Evolutionary conservation across 2,888 invertebrate genomes (phyloP).

Genomic region (Drosophila nr. perissopoda): DNA sequence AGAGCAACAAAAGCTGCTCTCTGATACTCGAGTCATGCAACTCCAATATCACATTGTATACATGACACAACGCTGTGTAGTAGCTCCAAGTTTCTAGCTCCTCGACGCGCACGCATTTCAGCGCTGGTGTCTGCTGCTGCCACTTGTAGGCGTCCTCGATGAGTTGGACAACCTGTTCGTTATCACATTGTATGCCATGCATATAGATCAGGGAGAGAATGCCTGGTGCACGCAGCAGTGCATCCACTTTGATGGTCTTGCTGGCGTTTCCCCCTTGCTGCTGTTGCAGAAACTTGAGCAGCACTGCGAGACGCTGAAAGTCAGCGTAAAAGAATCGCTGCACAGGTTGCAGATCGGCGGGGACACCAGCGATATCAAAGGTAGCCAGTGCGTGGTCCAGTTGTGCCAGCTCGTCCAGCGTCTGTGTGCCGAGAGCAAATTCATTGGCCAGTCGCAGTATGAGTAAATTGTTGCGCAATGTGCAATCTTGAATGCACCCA

Average conservation of each 20-base stretch:
- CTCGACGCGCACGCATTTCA: constrained; percentile 62
- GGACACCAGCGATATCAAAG: constrained; percentile 59
- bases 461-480: constrained; percentile 76
- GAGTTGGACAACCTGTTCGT: constrained; percentile 71
- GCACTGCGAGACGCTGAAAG: constrained; percentile 72
- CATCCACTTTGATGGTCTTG: constrained; percentile 66
- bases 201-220: constrained; percentile 71
- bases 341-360: constrained; percentile 69
- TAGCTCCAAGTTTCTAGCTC: constrained; percentile 81
- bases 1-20: constrained; percentile 70
- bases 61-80: constrained; percentile 75
- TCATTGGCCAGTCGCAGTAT: constrained; percentile 81
- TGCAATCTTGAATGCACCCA: constrained; percentile 60
- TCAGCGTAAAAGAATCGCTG: constrained; percentile 81
- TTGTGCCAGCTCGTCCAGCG: constrained; percentile 72
- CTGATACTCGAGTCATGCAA: constrained; percentile 47
- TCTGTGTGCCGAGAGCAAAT: constrained; percentile 66
- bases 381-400: constrained; percentile 64
- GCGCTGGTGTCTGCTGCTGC: constrained; percentile 70
- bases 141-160: constrained; percentile 75
- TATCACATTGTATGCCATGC: constrained; percentile 63
- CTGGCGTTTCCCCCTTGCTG: constrained; percentile 51
- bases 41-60: constrained; percentile 76
- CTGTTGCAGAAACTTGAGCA: constrained; percentile 71
- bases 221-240: constrained; percentile 66